Evolutionary conservation across 2,797 vertebrate species (phyloP), one percentile per base, ranked within the genome.

Genomic region (Cephalopachus bancanus): DNA sequence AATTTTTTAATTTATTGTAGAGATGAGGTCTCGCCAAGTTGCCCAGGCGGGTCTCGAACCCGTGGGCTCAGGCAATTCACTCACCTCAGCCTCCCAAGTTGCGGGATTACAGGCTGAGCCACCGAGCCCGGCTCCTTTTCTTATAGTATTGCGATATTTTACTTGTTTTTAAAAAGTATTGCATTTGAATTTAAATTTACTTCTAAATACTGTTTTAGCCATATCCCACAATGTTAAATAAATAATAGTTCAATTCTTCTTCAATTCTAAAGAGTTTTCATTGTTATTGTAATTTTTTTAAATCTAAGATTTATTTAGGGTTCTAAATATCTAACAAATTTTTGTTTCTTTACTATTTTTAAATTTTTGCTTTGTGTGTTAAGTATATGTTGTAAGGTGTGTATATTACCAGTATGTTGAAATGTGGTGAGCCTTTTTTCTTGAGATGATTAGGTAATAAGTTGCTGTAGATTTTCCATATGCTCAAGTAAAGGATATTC

Each of bases 361-460:
- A 88, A 87, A 30, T 94, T 49, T 94, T 91, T 83, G 33, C 24
- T 62, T 78, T 91, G n/a, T 81, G 60, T 81, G 62, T 81, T 87
- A 86, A 91, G 60, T 28, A 87, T 7, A 53, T 53, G 26, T 71
- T 93, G 78, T 51, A 74, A 67, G 30, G 91, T n/a, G 94, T 55
- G 51, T 64, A 72, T 83, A 76, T 62, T 87, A 91, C 60, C 75
- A 44, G 75, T 57, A 87, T 16, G 59, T 74, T 59, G 22, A 76
- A 87, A 87, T 87, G 83, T 62, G 55, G 26, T 60, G 19, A 44
- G 7, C 30, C 16, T 12, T 87, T 86, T 89, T 72, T 53, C 57
- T 89, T 44, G 4, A 44, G 28, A 91, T 91, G 67, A 67, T 20
- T 74, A 33, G 86, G 28, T 74, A 69, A 44, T 67, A 85, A 80